phyloP scores from a whole-genome alignment of 2,797 vertebrate species.

The Falco columbarius region DNA sequence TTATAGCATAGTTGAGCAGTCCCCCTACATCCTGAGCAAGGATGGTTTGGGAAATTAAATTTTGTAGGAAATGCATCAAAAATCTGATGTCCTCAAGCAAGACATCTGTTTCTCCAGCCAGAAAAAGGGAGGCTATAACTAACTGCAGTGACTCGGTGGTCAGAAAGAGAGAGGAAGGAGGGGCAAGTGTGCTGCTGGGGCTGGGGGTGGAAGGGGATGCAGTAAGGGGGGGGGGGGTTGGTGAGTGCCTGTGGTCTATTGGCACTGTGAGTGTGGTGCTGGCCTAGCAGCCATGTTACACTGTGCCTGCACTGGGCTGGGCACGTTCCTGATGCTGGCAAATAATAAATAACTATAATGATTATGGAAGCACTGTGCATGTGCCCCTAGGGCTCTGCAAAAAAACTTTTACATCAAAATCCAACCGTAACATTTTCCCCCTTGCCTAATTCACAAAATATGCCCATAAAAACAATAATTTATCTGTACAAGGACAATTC shows the following conservation, averaged over 20 bases:
- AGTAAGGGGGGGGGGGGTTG: neutral
- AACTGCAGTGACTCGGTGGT: neutral
- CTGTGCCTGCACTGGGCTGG: neutral
- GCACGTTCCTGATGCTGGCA: neutral
- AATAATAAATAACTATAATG: neutral
- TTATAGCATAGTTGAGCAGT: neutral
- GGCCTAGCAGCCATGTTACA: rapidly evolving
- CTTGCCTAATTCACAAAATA: constrained; percentile 40
- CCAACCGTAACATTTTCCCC: constrained; percentile 19
- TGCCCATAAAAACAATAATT: constrained; percentile 31
- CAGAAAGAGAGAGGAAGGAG: neutral
- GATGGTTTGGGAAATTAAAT: constrained; percentile 48
- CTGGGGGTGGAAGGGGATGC: rapidly evolving
- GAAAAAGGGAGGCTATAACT: neutral
- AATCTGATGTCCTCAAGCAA: constrained; percentile 42
- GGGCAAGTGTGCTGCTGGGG: rapidly evolving
- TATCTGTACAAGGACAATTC: constrained; percentile 11
- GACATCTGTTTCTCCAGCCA: constrained; percentile 34
- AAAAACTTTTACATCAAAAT: constrained; percentile 21
- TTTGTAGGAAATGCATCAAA: constrained; percentile 38
- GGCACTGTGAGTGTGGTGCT: neutral
- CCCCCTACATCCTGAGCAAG: neutral
- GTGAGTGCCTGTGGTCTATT: rapidly evolving
- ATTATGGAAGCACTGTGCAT: neutral
- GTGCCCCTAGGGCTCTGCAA: constrained; percentile 29